A percentile compares a stretch with the other conserved stretches of the same genome.
Evolutionary conservation across 2,888 invertebrate genomes (phyloP).

Genomic region (Lissonota sp.): DNA sequence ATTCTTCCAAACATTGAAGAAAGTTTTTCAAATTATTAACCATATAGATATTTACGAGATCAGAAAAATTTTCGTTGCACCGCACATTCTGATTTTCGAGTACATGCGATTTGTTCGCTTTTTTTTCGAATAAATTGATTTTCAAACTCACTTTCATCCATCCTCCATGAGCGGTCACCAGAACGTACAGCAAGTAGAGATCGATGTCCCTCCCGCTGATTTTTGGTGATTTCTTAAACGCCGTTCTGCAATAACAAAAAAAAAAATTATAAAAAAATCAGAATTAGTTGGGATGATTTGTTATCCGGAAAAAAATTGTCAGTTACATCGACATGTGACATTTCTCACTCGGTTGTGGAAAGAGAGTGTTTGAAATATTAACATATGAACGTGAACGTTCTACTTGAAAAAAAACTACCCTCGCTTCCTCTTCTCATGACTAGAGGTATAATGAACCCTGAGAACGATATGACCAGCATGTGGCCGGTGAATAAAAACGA

Average conservation of each 20-base stretch:
- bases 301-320: background rate
- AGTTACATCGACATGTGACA: background rate
- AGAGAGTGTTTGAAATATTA: slow-evolving; percentile 52
- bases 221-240: slow-evolving; percentile 88
- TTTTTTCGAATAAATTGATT: no score
- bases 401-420: slow-evolving; percentile 6
- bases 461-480: slow-evolving; percentile 29
- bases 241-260: slow-evolving; percentile 84
- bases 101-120: no score
- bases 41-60: no score
- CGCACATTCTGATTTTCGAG: no score
- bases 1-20: no score
- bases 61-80: no score
- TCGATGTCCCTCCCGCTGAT: slow-evolving; percentile 97
- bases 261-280: background rate
- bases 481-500: background rate
- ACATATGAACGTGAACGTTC: slow-evolving; percentile 51
- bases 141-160: slow-evolving; percentile 93
- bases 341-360: background rate
- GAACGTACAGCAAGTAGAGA: slow-evolving; percentile 94
- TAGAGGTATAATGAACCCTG: slow-evolving; percentile 20
- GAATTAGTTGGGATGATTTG: slow-evolving; percentile 10
- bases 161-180: slow-evolving; percentile 96
- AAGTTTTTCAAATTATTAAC: no score
- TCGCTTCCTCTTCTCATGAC: background rate